Conservation (phyloP, 2,888 invertebrate species). For the Pilophorus perplexus region DNA sequence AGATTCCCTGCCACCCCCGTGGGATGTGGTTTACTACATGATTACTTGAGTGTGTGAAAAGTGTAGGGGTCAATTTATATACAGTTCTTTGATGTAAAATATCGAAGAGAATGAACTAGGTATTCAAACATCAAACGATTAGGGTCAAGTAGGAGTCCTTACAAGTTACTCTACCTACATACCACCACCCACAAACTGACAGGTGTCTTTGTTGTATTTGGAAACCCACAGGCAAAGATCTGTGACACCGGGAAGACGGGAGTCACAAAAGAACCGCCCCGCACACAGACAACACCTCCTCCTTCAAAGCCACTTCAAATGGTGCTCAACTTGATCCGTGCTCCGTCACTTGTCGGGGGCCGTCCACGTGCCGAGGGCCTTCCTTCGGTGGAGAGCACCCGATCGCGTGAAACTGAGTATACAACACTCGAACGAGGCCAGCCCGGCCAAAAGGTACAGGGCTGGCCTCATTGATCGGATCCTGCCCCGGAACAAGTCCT, state of each 20-base stretch:
- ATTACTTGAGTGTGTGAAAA: too few species aligned
- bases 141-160: too few species aligned
- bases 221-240: constrained; percentile 33
- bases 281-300: constrained; percentile 32
- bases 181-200: too few species aligned
- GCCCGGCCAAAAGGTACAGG: too few species aligned
- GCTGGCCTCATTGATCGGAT: too few species aligned
- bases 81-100: too few species aligned
- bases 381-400: constrained; percentile 30
- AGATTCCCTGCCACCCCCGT: too few species aligned
- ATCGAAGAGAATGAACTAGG: too few species aligned
- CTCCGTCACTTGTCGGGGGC: constrained; percentile 27
- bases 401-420: constrained; percentile 24
- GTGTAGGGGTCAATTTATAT: too few species aligned
- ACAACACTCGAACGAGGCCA: neutral
- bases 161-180: too few species aligned
- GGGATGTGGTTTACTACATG: too few species aligned
- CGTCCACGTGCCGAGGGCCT: constrained; percentile 23
- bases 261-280: constrained; percentile 37
- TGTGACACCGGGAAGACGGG: constrained; percentile 30
- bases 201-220: constrained; percentile 2
- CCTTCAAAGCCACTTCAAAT: constrained; percentile 39
- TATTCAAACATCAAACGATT: too few species aligned
- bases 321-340: constrained; percentile 39
- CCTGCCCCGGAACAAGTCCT: neutral